Evolutionary conservation across 2,113 vertebrate genomes (phyloP), one percentile per base, ranked within the genome.

Genomic region (Perca fluviatilis): DNA sequence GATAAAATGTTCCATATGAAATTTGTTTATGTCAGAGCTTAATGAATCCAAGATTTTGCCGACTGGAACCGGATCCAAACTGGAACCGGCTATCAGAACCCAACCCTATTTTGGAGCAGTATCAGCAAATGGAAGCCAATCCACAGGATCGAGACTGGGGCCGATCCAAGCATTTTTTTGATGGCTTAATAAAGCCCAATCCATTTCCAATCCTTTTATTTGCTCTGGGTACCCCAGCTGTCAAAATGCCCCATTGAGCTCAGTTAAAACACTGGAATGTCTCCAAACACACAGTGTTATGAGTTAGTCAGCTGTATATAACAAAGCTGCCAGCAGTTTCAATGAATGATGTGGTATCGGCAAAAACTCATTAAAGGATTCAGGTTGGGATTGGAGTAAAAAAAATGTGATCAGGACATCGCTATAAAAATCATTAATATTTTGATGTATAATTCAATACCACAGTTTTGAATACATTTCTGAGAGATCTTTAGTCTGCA

Each of bases 211-310:
- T 43, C 9, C 27, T 64, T 74, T 79, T 51, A 67, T 83, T 77
- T 83, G 60, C 66, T 76, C 61, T 8, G 14, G 54, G 21, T 80
- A 43, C 0, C 36, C 49, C 56, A 77, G 76, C 75, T 75, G 83
- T 75, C 54, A 79, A 36, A 71, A 25, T 63, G 63, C 13, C 46
- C 78, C 68, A 70, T 54, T 61, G 30, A 74, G 63, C 46, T 58
- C 19, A 57, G 11, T 76, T 62, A 77, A 72, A 81, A 67, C 11
- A 12, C 50, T 58, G 8, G 43, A 43, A 33, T 5, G 54, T 73
- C 68, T 60, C 18, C 23, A 23, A 51, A 36, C 30, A 33, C 21
- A 50, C n/a, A 53, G n/a, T 21, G n/a, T 11, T 77, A 30, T 57
- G 70, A 54, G 36, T 9, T 57, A 51, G 57, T 47, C 46, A 58